A percentile compares a stretch with the other conserved stretches of the same genome.
phyloP scores from a whole-genome alignment of 2,113 vertebrate species.

The Pao palembangensis region DNA sequence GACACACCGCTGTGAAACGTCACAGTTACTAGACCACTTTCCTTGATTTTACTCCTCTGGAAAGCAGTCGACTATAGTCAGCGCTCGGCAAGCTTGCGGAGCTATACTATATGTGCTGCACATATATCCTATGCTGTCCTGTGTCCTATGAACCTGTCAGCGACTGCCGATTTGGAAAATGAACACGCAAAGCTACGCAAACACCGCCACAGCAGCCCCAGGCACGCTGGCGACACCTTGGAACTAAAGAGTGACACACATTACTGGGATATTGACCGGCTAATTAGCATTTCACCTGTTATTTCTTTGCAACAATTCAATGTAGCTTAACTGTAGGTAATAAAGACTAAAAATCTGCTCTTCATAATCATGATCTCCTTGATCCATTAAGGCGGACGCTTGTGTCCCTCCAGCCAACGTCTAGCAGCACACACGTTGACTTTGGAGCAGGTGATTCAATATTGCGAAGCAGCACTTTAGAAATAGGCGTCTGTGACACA shows the following conservation, averaged over 20 bases:
- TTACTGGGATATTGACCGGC: slow-evolving; percentile 5
- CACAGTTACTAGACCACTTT: no score
- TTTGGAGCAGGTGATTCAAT: slow-evolving; percentile 4
- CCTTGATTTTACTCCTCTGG: no score
- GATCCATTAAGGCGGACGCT: slow-evolving; percentile 7
- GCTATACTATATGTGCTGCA: background rate
- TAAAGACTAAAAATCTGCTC: slow-evolving; percentile 1
- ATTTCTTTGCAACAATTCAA: background rate
- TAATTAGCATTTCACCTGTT: slow-evolving; percentile 8
- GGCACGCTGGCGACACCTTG: background rate
- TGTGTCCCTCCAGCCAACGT: background rate
- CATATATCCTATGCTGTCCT: no score
- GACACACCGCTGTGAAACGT: no score
- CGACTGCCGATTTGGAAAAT: background rate
- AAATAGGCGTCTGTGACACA: slow-evolving; percentile 17
- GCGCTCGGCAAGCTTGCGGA: background rate
- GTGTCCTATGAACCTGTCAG: slow-evolving; percentile 4
- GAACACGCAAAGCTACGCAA: background rate
- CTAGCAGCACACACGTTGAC: background rate
- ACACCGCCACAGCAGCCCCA: background rate
- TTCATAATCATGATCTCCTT: slow-evolving; percentile 1
- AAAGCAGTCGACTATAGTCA: background rate
- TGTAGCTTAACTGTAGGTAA: slow-evolving; percentile 4
- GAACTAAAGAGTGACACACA: background rate
- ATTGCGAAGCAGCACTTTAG: background rate